Conservation (phyloP, 2,113 vertebrate species). For the Eubucco bourcierii region DNA sequence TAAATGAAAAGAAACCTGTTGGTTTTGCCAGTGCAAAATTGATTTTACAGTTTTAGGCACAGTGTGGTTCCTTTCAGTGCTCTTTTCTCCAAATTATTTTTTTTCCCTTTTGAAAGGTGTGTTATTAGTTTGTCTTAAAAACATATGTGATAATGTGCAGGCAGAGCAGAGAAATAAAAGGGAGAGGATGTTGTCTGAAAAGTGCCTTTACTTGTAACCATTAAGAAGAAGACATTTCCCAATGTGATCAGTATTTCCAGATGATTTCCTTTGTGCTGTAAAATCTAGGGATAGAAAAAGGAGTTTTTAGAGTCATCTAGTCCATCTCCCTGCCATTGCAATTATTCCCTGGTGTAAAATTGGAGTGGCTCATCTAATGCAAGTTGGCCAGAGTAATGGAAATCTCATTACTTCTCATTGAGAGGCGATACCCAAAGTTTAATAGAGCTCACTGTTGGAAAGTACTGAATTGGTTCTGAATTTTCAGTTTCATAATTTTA, state of each 20-base stretch:
- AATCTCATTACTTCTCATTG: neutral
- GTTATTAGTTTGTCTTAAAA: neutral
- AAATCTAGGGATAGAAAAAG: neutral
- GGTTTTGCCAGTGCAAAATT: neutral
- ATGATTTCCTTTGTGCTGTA: neutral
- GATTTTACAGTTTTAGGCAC: neutral
- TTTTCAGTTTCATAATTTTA: slow-evolving; percentile 16
- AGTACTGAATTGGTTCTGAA: neutral
- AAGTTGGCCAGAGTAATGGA: slow-evolving; percentile 13
- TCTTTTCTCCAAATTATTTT: neutral
- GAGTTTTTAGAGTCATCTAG: neutral
- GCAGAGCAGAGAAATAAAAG: neutral
- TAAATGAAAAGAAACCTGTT: neutral
- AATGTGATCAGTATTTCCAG: slow-evolving; percentile 20
- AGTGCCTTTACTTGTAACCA: slow-evolving; percentile 5
- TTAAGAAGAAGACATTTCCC: neutral
- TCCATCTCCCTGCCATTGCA: neutral
- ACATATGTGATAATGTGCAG: neutral
- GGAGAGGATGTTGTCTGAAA: neutral
- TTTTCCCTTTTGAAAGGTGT: neutral
- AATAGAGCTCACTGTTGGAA: neutral
- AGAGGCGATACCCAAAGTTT: neutral
- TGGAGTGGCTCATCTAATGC: neutral
- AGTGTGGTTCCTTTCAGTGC: neutral
- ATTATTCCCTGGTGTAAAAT: slow-evolving; percentile 43